These are phyloP conservation scores for Corticium candelabrum DNA, from an alignment of 37 sponge, comb jelly and placozoan species.

Conservation along the genomic window DNA sequence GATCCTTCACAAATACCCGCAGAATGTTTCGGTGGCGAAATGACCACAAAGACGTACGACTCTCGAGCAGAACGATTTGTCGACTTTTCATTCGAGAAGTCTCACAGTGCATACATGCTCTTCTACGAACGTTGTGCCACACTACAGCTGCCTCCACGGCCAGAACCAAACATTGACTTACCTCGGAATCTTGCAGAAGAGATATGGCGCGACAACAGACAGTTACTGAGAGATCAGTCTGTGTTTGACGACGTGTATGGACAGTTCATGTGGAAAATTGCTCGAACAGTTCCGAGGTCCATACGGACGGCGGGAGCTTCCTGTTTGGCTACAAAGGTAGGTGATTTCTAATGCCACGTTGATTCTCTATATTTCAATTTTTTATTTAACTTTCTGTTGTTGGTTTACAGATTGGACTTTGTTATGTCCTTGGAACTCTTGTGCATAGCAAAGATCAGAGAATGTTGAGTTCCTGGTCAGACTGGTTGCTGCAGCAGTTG, in stretches of 20 bases:
- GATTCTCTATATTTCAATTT: background rate
- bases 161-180: background rate
- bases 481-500: background rate
- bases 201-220: background rate
- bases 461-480: background rate
- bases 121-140: slow-evolving; percentile 17
- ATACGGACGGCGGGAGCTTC: background rate
- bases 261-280: background rate
- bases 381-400: background rate
- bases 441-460: background rate
- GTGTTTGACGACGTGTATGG: background rate
- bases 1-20: background rate
- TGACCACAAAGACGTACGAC: slow-evolving; percentile 1
- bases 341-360: background rate
- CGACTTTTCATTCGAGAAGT: slow-evolving; percentile 6
- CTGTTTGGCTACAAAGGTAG: background rate
- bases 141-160: background rate
- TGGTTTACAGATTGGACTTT: background rate
- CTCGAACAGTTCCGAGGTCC: background rate
- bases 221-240: background rate
- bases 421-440: background rate
- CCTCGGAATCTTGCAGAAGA: background rate
- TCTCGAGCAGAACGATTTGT: background rate
- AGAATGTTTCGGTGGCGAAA: slow-evolving; percentile 26
- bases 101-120: slow-evolving; percentile 32